Evolutionary conservation across 2,113 vertebrate species (phyloP).

Genomic region (Crotalus tigris): DNA sequence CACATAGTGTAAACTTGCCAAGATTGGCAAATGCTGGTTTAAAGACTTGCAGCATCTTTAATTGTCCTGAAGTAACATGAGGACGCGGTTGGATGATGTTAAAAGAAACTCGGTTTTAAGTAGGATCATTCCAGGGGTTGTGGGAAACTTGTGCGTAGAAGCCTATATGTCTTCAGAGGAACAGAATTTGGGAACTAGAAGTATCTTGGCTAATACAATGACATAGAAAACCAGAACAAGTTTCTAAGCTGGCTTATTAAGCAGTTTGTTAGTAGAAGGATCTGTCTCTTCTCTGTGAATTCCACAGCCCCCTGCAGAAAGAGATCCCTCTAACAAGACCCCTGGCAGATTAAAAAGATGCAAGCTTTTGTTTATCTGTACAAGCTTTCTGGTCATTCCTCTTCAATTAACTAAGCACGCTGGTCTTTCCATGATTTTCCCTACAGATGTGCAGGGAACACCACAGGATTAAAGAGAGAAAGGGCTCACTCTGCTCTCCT

Average conservation of each 20-base stretch:
- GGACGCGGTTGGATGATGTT: not conserved
- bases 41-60: not conserved
- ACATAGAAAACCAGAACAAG: not conserved
- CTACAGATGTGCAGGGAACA: not conserved
- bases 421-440: not conserved
- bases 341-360: not conserved
- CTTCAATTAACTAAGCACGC: not conserved
- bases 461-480: not conserved
- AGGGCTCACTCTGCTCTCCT: not conserved
- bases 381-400: not conserved
- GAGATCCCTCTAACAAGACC: not conserved
- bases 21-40: not conserved
- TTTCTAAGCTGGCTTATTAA: not conserved
- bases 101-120: not conserved
- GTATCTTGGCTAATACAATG: not conserved
- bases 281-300: not conserved
- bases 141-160: not conserved
- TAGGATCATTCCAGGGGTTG: not conserved
- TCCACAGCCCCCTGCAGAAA: not conserved
- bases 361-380: not conserved
- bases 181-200: not conserved
- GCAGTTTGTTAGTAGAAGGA: not conserved
- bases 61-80: not conserved
- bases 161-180: not conserved
- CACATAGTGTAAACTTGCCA: not conserved